These are phyloP conservation scores for Capreolus pygargus DNA, from an alignment of 2,113 vertebrate species.

Conservation along the genomic window DNA sequence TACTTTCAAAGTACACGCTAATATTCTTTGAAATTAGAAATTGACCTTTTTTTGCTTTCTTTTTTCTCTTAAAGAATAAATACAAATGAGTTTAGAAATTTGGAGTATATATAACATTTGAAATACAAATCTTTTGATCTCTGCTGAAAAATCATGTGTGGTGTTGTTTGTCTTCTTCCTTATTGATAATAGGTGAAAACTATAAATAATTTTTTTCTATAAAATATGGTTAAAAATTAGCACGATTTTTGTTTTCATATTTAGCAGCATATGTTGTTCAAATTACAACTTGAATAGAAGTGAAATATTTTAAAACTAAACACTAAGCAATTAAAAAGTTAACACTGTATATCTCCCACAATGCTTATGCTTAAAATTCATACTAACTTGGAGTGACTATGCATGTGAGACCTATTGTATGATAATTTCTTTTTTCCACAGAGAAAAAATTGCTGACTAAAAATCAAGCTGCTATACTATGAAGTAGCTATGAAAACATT, in stretches of 20 bases:
- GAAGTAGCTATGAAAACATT: background rate
- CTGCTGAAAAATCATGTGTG: background rate
- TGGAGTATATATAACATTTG: background rate
- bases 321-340: background rate
- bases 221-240: background rate
- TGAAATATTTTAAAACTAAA: background rate
- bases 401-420: background rate
- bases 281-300: background rate
- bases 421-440: background rate
- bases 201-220: background rate
- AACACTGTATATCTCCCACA: background rate
- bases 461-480: background rate
- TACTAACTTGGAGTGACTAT: background rate
- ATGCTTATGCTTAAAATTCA: background rate
- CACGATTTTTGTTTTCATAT: background rate
- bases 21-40: slow-evolving; percentile 63
- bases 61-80: slow-evolving; percentile 29
- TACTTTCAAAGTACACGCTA: slow-evolving; percentile 34
- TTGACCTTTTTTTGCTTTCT: background rate
- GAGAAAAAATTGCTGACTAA: background rate
- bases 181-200: background rate
- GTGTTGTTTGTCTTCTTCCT: background rate
- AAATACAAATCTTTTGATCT: background rate
- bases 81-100: background rate
- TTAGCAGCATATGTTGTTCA: background rate